A percentile compares a stretch with the other conserved stretches of the same genome.
phyloP scores from a whole-genome alignment of 92 coral and sea anemone species.

The Phenganax marumi region DNA sequence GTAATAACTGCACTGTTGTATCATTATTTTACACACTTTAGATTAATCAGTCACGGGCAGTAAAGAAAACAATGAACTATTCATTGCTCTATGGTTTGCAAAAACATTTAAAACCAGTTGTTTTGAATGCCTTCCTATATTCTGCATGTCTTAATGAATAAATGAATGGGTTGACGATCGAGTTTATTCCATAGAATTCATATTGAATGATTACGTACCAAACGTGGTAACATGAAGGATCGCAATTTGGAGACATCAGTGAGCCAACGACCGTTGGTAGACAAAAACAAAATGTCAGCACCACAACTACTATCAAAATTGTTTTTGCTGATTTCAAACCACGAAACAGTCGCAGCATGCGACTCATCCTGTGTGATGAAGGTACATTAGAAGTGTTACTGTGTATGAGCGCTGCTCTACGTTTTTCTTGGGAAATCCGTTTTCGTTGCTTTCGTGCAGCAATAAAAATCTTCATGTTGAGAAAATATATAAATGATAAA shows the following conservation, averaged over 20 bases:
- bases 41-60: no score
- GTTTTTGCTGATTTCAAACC: constrained; percentile 1
- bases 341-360: not conserved
- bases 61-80: not conserved
- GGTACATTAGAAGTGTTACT: not conserved
- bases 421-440: not conserved
- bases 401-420: no score
- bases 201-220: not conserved
- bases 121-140: no score
- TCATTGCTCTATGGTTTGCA: no score
- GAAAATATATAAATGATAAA: not conserved
- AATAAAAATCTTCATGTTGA: not conserved
- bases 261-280: not conserved
- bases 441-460: not conserved
- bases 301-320: not conserved
- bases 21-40: no score
- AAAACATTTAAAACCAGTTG: no score
- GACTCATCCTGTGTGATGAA: not conserved
- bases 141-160: no score
- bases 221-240: not conserved
- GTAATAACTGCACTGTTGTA: no score
- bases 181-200: not conserved
- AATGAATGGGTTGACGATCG: no score
- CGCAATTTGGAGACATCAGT: not conserved
- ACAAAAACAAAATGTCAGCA: not conserved